phyloP scores from a whole-genome alignment of 1,140 invertebrate species.

The Ptiloglossa arizonensis region DNA sequence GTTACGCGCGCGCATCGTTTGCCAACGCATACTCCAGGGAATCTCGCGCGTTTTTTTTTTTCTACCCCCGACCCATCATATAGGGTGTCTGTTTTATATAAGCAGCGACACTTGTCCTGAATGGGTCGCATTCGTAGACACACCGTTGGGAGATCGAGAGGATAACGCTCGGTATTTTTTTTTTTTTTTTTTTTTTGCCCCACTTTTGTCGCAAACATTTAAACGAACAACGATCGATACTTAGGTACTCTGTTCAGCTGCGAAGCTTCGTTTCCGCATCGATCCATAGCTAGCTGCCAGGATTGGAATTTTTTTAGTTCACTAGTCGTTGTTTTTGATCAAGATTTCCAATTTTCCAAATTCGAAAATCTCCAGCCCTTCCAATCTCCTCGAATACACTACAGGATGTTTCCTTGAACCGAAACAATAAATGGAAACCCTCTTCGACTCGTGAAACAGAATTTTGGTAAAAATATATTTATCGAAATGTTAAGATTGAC shows the following conservation, averaged over 20 bases:
- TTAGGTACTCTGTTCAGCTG: neutral
- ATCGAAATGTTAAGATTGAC: too few relatives aligned
- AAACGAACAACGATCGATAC: neutral
- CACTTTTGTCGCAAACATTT: neutral
- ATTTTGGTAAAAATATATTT: too few relatives aligned
- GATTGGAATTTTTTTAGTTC: neutral
- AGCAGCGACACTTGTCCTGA: constrained; percentile 66
- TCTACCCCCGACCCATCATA: constrained; percentile 9
- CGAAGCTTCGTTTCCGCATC: neutral
- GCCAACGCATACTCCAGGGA: constrained; percentile 19
- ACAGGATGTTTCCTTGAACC: too few relatives aligned
- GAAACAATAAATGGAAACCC: too few relatives aligned
- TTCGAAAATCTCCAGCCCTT: too few relatives aligned
- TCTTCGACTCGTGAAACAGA: too few relatives aligned
- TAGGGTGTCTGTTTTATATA: constrained; percentile 59
- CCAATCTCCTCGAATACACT: too few relatives aligned
- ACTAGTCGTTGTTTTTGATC: too few relatives aligned
- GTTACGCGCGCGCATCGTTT: constrained; percentile 32
- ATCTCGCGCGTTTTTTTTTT: neutral
- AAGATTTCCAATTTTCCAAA: too few relatives aligned
- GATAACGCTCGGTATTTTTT: neutral
- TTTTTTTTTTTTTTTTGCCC: too few relatives aligned
- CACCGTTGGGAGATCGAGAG: neutral
- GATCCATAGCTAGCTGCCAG: neutral
- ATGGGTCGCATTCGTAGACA: constrained; percentile 1